Evolutionary conservation across 1,140 invertebrate species (phyloP).

Genomic region (Drosophila bipectinata): DNA sequence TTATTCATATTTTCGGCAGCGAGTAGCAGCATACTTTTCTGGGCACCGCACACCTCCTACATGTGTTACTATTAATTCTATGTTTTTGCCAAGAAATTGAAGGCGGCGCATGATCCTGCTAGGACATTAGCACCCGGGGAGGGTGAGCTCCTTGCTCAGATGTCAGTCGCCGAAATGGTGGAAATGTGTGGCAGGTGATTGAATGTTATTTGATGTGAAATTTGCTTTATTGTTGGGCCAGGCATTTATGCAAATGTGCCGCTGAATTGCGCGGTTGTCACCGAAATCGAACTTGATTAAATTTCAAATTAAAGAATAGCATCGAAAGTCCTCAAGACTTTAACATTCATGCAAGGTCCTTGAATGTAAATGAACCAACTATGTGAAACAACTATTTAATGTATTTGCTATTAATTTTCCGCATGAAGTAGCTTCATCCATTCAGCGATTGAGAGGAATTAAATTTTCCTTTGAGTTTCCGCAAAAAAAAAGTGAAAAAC

Average conservation of each 20-base stretch:
- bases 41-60: constrained; percentile 12
- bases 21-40: constrained; percentile 19
- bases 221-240: constrained; percentile 38
- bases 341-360: neutral
- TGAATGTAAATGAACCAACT: constrained; percentile 7
- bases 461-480: neutral
- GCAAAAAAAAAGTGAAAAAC: neutral
- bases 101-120: constrained; percentile 22
- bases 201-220: constrained; percentile 71
- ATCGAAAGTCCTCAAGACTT: neutral
- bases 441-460: constrained; percentile 10
- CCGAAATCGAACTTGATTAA: constrained; percentile 24
- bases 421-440: constrained; percentile 3
- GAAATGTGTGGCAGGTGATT: constrained; percentile 52
- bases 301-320: constrained; percentile 8
- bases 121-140: constrained; percentile 20
- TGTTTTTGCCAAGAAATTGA: constrained; percentile 27
- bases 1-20: constrained; percentile 69
- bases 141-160: constrained; percentile 1
- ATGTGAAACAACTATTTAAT: neutral
- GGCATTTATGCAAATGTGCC: constrained; percentile 64
- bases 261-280: constrained; percentile 41
- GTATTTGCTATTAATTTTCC: constrained; percentile 10
- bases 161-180: neutral
- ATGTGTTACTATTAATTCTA: constrained; percentile 44